Conservation (phyloP, 2,888 invertebrate species). For the Ormyrus nitidulus region DNA sequence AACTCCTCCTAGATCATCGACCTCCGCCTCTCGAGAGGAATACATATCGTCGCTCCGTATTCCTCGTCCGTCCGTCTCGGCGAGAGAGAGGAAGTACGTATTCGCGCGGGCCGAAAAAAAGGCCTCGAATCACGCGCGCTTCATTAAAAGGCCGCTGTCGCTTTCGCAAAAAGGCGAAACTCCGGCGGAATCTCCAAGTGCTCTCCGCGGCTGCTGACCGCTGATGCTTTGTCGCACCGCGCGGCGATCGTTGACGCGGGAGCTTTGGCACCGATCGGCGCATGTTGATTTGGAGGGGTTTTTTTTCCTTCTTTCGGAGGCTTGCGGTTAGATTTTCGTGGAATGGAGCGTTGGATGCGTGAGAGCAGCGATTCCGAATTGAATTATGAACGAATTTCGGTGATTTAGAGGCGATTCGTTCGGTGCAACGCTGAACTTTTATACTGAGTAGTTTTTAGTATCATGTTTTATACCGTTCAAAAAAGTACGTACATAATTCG, state of each 20-base stretch:
- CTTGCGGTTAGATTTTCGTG: no score
- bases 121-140: slow-evolving; percentile 25
- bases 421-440: no score
- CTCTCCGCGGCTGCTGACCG: background rate
- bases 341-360: no score
- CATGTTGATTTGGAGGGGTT: no score
- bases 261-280: background rate
- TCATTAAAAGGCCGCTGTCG: slow-evolving; percentile 41
- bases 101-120: background rate
- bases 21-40: slow-evolving; percentile 9
- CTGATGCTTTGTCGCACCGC: background rate
- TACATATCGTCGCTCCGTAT: slow-evolving; percentile 12
- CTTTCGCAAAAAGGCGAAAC: slow-evolving; percentile 42
- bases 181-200: slow-evolving; percentile 5
- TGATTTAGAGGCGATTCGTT: no score
- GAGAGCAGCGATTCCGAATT: no score
- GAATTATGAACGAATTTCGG: no score
- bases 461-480: no score
- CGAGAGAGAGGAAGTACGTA: background rate
- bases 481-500: no score
- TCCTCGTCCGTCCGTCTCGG: background rate
- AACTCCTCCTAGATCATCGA: slow-evolving; percentile 29
- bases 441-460: no score
- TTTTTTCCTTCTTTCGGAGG: no score
- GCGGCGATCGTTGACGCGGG: background rate